phyloP scores from a whole-genome alignment of 2,888 invertebrate species.

The Morpho helenor region DNA sequence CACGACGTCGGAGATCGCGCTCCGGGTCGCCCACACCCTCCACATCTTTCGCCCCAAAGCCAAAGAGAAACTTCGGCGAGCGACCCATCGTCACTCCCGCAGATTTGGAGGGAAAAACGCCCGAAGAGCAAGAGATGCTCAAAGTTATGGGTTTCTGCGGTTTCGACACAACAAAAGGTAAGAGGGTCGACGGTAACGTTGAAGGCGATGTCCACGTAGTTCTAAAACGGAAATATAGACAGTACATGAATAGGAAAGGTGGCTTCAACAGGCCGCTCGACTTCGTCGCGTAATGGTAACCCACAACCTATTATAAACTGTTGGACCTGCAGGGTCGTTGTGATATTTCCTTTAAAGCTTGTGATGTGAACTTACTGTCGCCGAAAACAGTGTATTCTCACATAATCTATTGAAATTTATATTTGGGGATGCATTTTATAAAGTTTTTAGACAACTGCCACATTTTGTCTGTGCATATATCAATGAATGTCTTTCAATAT shows the following conservation, averaged over 20 bases:
- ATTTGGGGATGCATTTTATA: too few relatives aligned
- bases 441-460: too few relatives aligned
- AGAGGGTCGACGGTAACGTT: constrained; percentile 96
- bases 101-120: constrained; percentile 93
- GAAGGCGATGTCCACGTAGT: constrained; percentile 97
- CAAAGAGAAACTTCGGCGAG: constrained; percentile 69
- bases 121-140: constrained; percentile 96
- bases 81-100: constrained; percentile 87
- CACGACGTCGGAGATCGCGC: constrained; percentile 50
- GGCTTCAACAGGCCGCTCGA: constrained; percentile 99
- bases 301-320: constrained; percentile 26
- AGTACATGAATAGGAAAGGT: constrained; percentile 99
- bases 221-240: constrained; percentile 96
- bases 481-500: too few relatives aligned
- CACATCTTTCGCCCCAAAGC: constrained; percentile 57
- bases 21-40: constrained; percentile 60
- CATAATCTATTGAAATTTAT: too few relatives aligned
- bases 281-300: constrained; percentile 87
- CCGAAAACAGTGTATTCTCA: too few relatives aligned
- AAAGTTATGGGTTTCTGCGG: constrained; percentile 97
- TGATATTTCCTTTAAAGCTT: constrained; percentile 34
- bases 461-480: too few relatives aligned
- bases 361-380: constrained; percentile 13
- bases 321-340: constrained; percentile 34
- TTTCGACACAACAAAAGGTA: constrained; percentile 97